Conservation (phyloP, 2,797 vertebrate species). For the Atherinosoma microstoma region DNA sequence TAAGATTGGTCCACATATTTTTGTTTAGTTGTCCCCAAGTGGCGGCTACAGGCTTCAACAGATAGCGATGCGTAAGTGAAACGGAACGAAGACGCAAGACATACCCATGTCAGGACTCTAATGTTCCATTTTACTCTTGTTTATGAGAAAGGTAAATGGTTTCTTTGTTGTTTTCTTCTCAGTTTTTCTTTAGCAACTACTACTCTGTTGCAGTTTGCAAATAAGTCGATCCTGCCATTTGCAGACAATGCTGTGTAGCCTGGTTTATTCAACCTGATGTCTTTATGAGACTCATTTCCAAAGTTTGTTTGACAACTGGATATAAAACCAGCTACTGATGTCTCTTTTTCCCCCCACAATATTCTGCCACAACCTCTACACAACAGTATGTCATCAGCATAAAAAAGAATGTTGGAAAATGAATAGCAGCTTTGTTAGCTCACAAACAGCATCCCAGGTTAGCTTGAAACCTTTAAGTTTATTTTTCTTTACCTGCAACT, state of each 20-base stretch:
- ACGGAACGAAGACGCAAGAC: too few species aligned
- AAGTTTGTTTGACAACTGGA: neutral
- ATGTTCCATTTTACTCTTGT: neutral
- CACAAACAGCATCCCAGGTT: neutral
- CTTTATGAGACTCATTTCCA: neutral
- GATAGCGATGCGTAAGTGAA: too few species aligned
- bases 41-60: too few species aligned
- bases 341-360: neutral
- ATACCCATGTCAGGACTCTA: neutral
- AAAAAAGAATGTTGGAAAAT: neutral
- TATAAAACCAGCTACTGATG: neutral
- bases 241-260: neutral
- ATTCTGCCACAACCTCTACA: neutral
- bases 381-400: neutral
- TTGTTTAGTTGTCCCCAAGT: too few species aligned
- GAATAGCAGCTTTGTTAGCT: neutral
- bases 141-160: neutral
- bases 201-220: neutral
- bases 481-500: neutral
- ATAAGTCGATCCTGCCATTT: neutral
- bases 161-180: neutral
- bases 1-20: too few species aligned
- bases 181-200: neutral
- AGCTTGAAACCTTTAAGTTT: neutral
- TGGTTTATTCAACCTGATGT: neutral